A percentile compares a stretch with the other conserved stretches of the same genome.
Evolutionary conservation across 2,888 invertebrate species (phyloP).

Genomic region (Monoplex corrugatus): DNA sequence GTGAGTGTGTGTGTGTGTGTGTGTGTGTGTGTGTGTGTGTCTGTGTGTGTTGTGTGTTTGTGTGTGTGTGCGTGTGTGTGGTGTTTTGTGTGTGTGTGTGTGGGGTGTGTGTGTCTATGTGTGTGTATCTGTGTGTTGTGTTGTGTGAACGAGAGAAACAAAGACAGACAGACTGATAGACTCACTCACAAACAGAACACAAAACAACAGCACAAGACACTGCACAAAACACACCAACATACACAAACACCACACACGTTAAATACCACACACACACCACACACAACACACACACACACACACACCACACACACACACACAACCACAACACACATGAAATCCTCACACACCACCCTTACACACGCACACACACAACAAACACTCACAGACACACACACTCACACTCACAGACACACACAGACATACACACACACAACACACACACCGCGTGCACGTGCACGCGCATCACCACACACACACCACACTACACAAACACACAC

Average conservation of each 20-base stretch:
- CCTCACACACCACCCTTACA: neutral
- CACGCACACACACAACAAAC: neutral
- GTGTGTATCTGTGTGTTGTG: no score
- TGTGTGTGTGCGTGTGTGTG: no score
- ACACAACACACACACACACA: no score
- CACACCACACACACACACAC: neutral
- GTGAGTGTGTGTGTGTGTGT: no score
- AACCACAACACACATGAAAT: neutral
- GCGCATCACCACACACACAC: neutral
- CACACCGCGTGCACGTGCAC: neutral
- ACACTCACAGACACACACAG: neutral
- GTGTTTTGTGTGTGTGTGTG: no score
- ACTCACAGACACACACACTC: neutral
- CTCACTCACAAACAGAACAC: no score
- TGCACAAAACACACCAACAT: neutral
- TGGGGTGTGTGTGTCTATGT: no score
- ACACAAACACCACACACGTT: neutral
- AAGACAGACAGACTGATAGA: no score
- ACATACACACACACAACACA: neutral
- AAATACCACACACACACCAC: no score
- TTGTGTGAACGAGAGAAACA: no score
- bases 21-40: no score
- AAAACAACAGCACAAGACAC: neutral
- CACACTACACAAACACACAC: neutral
- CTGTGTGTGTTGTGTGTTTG: no score